Conservation (phyloP, 92 coral and sea anemone species). For the Metridium senile region DNA sequence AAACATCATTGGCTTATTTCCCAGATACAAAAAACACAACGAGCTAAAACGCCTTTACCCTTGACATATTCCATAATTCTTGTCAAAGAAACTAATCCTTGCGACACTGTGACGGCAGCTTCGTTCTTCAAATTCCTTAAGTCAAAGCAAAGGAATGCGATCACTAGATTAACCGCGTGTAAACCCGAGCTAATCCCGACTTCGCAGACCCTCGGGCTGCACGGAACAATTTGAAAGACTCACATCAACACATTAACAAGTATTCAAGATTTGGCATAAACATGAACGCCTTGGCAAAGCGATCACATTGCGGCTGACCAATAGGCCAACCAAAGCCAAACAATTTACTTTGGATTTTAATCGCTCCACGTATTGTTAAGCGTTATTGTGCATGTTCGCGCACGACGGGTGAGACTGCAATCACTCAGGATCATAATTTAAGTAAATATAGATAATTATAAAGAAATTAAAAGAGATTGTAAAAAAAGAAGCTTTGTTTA, state of each 20-base stretch:
- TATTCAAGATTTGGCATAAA: conserved; percentile 20
- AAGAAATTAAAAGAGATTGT: neutral
- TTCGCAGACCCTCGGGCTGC: conserved; percentile 35
- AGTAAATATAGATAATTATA: neutral
- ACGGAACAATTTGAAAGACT: conserved; percentile 42
- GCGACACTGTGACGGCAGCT: conserved; percentile 31
- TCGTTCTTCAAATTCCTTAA: conserved; percentile 12
- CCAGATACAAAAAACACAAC: neutral
- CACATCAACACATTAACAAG: conserved; percentile 32
- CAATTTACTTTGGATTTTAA: neutral
- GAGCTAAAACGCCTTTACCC: neutral
- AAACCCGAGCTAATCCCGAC: conserved; percentile 15
- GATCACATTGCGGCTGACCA: conserved; percentile 35
- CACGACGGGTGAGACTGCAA: conserved; percentile 1
- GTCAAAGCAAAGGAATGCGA: conserved; percentile 15
- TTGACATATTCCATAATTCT: conserved; percentile 4
- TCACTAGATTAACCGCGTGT: conserved; percentile 6
- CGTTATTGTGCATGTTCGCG: conserved; percentile 18
- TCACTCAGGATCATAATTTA: neutral
- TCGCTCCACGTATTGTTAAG: conserved; percentile 1
- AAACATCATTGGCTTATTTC: neutral
- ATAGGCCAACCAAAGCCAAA: conserved; percentile 23
- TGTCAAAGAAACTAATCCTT: conserved; percentile 28
- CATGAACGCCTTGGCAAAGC: conserved; percentile 12
- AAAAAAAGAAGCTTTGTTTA: neutral